Percentiles rank a stretch among this genome's conserved stretches.
Conservation (phyloP, 2,888 invertebrate species). For the Copidosoma aretas region DNA sequence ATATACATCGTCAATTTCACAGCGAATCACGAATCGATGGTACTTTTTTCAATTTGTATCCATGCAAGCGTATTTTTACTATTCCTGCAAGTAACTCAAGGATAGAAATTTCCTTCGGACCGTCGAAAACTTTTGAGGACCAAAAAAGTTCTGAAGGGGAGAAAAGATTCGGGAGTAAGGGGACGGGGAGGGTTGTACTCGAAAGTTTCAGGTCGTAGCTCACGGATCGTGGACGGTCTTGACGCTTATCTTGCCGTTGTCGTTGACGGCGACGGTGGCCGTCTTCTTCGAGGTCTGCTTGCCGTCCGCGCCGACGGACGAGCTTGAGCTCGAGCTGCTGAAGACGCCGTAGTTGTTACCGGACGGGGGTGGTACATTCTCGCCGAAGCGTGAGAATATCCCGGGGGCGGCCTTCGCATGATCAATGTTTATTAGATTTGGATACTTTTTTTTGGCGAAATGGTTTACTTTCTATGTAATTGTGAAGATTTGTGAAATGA, state of each 20-base stretch:
- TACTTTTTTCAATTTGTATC: too few species aligned
- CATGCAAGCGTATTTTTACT: too few species aligned
- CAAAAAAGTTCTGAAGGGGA: too few species aligned
- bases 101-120: too few species aligned
- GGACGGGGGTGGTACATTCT: slow-evolving; percentile 49
- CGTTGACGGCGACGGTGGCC: slow-evolving; percentile 73
- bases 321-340: slow-evolving; percentile 70
- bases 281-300: slow-evolving; percentile 65
- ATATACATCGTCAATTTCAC: background rate
- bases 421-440: background rate
- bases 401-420: slow-evolving; percentile 20
- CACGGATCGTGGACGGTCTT: slow-evolving; percentile 66
- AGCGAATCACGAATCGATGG: too few species aligned
- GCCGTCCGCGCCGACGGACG: slow-evolving; percentile 67
- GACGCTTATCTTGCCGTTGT: slow-evolving; percentile 75
- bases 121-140: too few species aligned
- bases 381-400: slow-evolving; percentile 54
- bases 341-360: slow-evolving; percentile 66
- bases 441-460: too few species aligned
- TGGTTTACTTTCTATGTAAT: too few species aligned
- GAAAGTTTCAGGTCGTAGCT: background rate
- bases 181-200: background rate
- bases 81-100: too few species aligned
- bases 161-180: background rate
- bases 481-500: too few species aligned